Evolutionary conservation across 2,888 invertebrate species (phyloP).

Genomic region (Eugnorisma glareosa): DNA sequence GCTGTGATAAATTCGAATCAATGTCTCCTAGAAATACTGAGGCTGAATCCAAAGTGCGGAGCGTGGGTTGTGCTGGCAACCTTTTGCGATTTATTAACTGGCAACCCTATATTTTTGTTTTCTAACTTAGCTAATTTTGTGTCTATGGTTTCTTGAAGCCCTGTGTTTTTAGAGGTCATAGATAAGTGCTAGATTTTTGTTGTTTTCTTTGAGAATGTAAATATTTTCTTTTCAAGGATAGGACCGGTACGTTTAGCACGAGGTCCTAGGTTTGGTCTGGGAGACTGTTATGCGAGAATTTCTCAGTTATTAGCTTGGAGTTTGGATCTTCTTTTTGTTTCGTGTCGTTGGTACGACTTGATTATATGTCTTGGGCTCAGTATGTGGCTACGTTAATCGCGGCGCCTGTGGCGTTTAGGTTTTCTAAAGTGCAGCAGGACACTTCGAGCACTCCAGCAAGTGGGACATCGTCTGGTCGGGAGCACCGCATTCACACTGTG

Average conservation of each 20-base stretch:
- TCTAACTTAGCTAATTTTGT: slow-evolving; percentile 26
- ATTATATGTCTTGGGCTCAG: no score
- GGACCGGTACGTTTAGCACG: neutral
- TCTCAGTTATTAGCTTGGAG: neutral
- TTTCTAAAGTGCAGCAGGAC: no score
- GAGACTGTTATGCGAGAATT: neutral
- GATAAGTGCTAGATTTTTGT: neutral
- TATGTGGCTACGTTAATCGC: no score
- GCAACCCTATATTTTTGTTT: slow-evolving; percentile 30
- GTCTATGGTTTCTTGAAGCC: neutral
- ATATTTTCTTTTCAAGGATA: neutral
- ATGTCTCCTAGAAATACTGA: slow-evolving; percentile 58
- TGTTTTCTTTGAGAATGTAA: neutral
- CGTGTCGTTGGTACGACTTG: no score
- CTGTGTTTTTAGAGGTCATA: neutral
- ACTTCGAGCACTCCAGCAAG: no score
- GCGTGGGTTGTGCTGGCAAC: slow-evolving; percentile 42
- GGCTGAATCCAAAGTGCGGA: slow-evolving; percentile 49
- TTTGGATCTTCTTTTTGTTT: no score
- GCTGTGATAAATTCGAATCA: slow-evolving; percentile 62
- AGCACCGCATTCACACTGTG: no score
- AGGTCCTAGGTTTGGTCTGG: neutral
- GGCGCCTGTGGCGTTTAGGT: no score
- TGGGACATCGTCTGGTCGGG: no score
- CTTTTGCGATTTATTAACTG: slow-evolving; percentile 42